These are phyloP conservation scores for Drosophila nr. perissopoda DNA, from an alignment of 2,888 invertebrate genomes.

Conservation along the genomic window DNA sequence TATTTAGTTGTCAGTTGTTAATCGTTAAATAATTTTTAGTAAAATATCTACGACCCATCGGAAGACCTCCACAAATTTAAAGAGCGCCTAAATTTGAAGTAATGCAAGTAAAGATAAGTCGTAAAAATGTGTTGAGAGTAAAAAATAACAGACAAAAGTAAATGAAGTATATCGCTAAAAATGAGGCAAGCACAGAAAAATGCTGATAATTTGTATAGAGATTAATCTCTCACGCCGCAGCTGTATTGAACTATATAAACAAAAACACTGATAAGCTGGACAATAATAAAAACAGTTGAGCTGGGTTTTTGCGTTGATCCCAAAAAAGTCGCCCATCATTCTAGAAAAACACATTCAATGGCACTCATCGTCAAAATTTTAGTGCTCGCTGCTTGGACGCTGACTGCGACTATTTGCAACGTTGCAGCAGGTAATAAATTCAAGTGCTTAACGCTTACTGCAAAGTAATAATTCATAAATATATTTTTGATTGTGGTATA, in stretches of 20 bases:
- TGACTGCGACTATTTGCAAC: constrained; percentile 32
- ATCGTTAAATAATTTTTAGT: neutral
- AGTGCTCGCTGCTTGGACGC: constrained; percentile 16
- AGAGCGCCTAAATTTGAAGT: neutral
- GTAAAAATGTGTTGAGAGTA: neutral
- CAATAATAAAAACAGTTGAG: neutral
- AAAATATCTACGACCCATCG: neutral
- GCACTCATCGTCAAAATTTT: constrained; percentile 27
- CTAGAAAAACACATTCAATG: constrained; percentile 20
- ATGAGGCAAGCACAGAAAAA: neutral
- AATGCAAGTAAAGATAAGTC: too few species aligned
- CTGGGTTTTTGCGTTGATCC: neutral
- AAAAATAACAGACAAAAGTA: too few species aligned
- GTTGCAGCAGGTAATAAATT: constrained; percentile 38
- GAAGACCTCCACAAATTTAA: neutral
- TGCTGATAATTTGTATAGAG: neutral
- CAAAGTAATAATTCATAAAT: neutral
- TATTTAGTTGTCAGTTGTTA: neutral
- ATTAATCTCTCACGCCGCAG: neutral
- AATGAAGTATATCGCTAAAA: neutral
- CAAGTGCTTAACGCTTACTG: neutral
- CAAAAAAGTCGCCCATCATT: neutral
- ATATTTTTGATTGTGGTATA: constrained; percentile 10
- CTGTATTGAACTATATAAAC: neutral
- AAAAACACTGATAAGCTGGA: constrained; percentile 17